Conservation (phyloP, 1,140 invertebrate genomes). For the Cydia pomonella region DNA sequence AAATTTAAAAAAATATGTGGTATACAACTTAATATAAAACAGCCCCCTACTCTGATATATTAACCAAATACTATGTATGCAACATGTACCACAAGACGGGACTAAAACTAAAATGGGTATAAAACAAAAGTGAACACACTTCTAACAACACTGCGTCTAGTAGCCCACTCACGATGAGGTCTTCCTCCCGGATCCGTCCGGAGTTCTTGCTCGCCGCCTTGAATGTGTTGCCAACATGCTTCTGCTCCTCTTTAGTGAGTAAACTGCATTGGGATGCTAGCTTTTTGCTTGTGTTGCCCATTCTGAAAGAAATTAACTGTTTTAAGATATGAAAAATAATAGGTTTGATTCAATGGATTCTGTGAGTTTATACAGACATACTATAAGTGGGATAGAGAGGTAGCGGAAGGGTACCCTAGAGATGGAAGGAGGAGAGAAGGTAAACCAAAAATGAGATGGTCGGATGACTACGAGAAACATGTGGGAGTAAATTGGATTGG, state of each 20-base stretch:
- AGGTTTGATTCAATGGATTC: too few relatives aligned
- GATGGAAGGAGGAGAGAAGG: too few relatives aligned
- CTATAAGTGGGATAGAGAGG: too few relatives aligned
- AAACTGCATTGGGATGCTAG: conserved; percentile 83
- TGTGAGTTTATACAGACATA: too few relatives aligned
- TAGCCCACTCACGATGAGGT: conserved; percentile 82
- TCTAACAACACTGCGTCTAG: conserved; percentile 72
- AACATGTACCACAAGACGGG: conserved; percentile 37
- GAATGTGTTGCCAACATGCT: conserved; percentile 82
- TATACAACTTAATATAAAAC: too few relatives aligned
- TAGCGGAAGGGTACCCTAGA: too few relatives aligned
- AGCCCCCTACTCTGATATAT: too few relatives aligned
- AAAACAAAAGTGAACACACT: conserved; percentile 74
- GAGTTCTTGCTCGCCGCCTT: conserved; percentile 82
- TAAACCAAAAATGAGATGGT: too few relatives aligned
- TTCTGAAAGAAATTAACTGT: conserved; percentile 52
- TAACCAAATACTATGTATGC: background rate
- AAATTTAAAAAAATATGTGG: too few relatives aligned
- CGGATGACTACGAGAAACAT: too few relatives aligned
- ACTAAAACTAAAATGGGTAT: conserved; percentile 51
- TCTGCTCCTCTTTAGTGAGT: conserved; percentile 82
- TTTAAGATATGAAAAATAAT: background rate
- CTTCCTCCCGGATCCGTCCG: conserved; percentile 82
- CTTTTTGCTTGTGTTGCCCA: conserved; percentile 83
- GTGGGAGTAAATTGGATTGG: too few relatives aligned